Evolutionary conservation across 2,888 invertebrate genomes (phyloP), one percentile per base, ranked within the genome.

Genomic region (Pyralis farinalis): DNA sequence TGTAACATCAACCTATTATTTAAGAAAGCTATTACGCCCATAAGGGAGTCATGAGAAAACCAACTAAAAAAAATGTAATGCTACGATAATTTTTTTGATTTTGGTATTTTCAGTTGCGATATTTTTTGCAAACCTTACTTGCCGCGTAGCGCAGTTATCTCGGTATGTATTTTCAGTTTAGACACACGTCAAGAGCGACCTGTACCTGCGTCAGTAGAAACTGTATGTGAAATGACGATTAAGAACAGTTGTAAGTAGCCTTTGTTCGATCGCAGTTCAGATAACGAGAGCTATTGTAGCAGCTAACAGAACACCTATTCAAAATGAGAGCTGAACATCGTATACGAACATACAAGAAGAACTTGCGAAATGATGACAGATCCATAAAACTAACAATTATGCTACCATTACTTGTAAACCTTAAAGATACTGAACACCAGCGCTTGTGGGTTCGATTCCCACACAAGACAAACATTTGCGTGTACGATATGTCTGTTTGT

Each of bases 221-320:
- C 76, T 66, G 82, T 83, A 85, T 85, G 84, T 84, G 87, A 87
- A 88, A 87, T 84, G 84, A 78, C 79, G 85, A 87, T 86, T 86
- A 87, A 85, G 75, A 84, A 87, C 87, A 82, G 84, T 84, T 85
- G 77, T 74, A 84, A 84, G 85, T 84, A 84, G 85, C 79, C 79
- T 86, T 88, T 88, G 88, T 88, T 83, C 62, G 85, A 87, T 88
- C 66, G 57, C 45, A 45, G 50, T 42, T 43, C 43, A 51, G 86
- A 87, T 87, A 87, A 71, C 53, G 44, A 42, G 42, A 50, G 63
- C 80, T 63, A 84, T 84, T 87, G 82, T 86, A 59, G 52, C 44
- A 51, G 58, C 51, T 55, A 59, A 59, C 58, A 61, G 54, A 63
- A 59, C 53, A 51, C 57, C 56, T 57, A 64, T 74, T 73, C 63